phyloP scores from a whole-genome alignment of 2,797 vertebrate genomes.

The Odontamblyopus rebecca region DNA sequence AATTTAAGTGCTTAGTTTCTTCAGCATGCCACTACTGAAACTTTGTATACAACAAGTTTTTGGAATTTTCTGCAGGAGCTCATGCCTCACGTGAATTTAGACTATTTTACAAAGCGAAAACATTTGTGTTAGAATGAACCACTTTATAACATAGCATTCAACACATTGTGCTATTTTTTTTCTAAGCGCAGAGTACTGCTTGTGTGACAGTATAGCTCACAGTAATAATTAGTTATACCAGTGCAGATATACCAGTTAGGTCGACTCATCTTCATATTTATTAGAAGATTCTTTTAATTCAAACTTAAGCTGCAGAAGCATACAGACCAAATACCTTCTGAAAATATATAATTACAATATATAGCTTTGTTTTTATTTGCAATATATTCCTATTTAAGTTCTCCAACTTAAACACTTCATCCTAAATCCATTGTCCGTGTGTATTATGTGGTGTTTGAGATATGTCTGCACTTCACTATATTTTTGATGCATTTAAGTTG shows the following conservation, averaged over 20 bases:
- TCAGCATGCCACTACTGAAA: slow-evolving; percentile 61
- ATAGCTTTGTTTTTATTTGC: not conserved
- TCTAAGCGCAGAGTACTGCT: not conserved
- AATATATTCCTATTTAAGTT: slow-evolving; percentile 27
- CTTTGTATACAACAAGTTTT: slow-evolving; percentile 18
- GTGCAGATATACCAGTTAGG: not conserved
- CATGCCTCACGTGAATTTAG: not conserved
- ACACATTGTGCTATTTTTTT: not conserved
- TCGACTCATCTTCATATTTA: not conserved
- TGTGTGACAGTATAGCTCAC: slow-evolving; percentile 30
- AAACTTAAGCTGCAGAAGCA: slow-evolving; percentile 45
- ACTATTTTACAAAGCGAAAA: slow-evolving; percentile 2
- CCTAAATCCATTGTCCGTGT: slow-evolving; percentile 42
- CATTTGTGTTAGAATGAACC: not conserved
- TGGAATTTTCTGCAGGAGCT: slow-evolving; percentile 27
- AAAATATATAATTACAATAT: slow-evolving; percentile 22
- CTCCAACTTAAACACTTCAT: slow-evolving; percentile 26
- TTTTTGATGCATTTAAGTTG: slow-evolving; percentile 41
- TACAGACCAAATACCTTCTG: slow-evolving; percentile 45
- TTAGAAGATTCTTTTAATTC: not conserved
- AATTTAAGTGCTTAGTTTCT: slow-evolving; percentile 65
- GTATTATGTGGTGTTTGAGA: slow-evolving; percentile 58
- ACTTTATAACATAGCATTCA: slow-evolving; percentile 1
- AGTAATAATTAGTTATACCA: slow-evolving; percentile 11
- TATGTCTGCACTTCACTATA: slow-evolving; percentile 55